Evolutionary conservation across 2,888 invertebrate species (phyloP).

Genomic region (Tenthredo distinguenda): DNA sequence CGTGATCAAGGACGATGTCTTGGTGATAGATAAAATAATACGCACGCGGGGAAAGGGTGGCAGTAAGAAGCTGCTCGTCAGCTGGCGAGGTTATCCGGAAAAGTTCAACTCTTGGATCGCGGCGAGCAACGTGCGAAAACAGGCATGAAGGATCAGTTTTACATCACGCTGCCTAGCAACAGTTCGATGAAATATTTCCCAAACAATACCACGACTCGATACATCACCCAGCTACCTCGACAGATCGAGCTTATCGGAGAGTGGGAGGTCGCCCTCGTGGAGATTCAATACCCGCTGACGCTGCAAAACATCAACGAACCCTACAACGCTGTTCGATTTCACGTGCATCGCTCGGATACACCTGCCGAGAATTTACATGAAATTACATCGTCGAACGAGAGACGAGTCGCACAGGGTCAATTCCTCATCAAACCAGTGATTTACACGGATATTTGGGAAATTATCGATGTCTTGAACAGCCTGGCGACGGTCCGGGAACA

Average conservation of each 20-base stretch:
- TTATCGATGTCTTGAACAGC: too few species aligned
- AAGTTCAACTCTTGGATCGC: constrained; percentile 63
- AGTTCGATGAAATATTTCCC: background rate
- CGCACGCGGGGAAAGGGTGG: constrained; percentile 52
- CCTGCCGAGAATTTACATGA: too few species aligned
- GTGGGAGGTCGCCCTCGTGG: background rate
- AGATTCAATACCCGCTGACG: background rate
- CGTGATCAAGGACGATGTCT: constrained; percentile 48
- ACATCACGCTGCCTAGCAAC: background rate
- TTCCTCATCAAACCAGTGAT: too few species aligned
- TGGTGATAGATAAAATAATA: constrained; percentile 61
- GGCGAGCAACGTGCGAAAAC: background rate
- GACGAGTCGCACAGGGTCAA: too few species aligned
- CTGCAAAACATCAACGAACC: background rate
- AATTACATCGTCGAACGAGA: too few species aligned
- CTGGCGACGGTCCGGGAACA: too few species aligned
- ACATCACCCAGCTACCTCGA: background rate
- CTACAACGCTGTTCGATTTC: background rate
- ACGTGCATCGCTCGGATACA: background rate
- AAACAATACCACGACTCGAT: background rate
- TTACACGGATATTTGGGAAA: too few species aligned
- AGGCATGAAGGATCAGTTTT: background rate
- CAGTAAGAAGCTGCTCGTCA: constrained; percentile 58
- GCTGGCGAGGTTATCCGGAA: constrained; percentile 63
- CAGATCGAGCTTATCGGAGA: background rate